A percentile compares a stretch with the other conserved stretches of the same genome.
These are phyloP conservation scores for Pseudoatta argentina DNA, from an alignment of 1,140 invertebrate genomes.

Conservation along the genomic window DNA sequence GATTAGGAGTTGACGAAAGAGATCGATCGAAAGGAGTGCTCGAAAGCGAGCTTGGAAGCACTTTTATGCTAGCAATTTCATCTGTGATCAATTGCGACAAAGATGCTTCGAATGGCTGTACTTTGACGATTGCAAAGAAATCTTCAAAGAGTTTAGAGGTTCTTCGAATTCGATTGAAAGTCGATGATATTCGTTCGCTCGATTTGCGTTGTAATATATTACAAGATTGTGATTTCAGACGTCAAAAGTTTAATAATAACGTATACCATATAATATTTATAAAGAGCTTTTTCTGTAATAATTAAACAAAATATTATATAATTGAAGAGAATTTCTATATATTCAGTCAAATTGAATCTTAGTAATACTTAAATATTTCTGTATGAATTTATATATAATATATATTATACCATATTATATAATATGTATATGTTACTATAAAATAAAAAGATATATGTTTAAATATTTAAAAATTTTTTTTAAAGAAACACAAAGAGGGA, in stretches of 20 bases:
- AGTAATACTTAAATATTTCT: too few species aligned
- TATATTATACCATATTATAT: too few species aligned
- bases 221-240: background rate
- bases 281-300: background rate
- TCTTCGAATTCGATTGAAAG: conserved; percentile 41
- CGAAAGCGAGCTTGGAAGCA: background rate
- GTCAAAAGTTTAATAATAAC: background rate
- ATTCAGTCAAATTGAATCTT: too few species aligned
- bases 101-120: conserved; percentile 11
- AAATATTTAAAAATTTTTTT: background rate
- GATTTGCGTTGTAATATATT: background rate
- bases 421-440: too few species aligned
- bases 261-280: background rate
- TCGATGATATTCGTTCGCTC: background rate
- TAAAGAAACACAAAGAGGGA: background rate
- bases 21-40: conserved; percentile 27
- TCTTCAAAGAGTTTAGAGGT: background rate
- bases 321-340: too few species aligned
- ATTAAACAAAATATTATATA: background rate
- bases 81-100: conserved; percentile 38
- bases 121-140: conserved; percentile 6
- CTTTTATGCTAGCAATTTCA: conserved; percentile 30
- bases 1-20: conserved; percentile 30
- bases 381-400: too few species aligned
- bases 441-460: background rate